A percentile compares a stretch with the other conserved stretches of the same genome.
Conservation (phyloP, 1,140 invertebrate species). For the Dinothrombium tinctorium region DNA sequence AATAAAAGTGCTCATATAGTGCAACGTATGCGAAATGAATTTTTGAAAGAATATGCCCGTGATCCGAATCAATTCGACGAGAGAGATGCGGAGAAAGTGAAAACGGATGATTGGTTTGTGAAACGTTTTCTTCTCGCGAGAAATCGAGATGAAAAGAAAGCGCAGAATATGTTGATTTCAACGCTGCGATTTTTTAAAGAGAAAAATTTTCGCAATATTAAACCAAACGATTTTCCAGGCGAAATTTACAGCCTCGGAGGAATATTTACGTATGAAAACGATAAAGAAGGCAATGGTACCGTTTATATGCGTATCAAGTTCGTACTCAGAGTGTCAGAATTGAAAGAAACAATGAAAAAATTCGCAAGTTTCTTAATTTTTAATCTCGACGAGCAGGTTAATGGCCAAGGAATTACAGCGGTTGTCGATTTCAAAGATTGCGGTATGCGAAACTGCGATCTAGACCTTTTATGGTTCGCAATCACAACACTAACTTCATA, state of each 20-base stretch:
- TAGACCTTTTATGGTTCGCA: slow-evolving; percentile 12
- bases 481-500: slow-evolving; percentile 10
- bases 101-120: slow-evolving; percentile 13
- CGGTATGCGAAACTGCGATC: slow-evolving; percentile 9
- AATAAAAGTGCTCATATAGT: not conserved
- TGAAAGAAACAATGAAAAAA: not conserved
- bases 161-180: slow-evolving; percentile 20
- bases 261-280: slow-evolving; percentile 8
- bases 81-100: slow-evolving; percentile 11
- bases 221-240: slow-evolving; percentile 9
- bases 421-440: slow-evolving; percentile 10
- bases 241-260: slow-evolving; percentile 10
- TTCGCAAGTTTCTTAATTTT: not conserved
- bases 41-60: not conserved
- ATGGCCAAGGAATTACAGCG: slow-evolving; percentile 7
- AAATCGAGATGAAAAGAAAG: slow-evolving; percentile 6
- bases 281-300: slow-evolving; percentile 7
- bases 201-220: not conserved
- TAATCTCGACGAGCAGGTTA: not conserved
- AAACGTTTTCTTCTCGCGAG: slow-evolving; percentile 11
- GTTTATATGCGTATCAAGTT: slow-evolving; percentile 9
- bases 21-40: not conserved
- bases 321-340: not conserved
- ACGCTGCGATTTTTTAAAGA: slow-evolving; percentile 5
- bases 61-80: not conserved